phyloP scores from a whole-genome alignment of 2,113 vertebrate genomes.

The Dipodomys spectabilis region DNA sequence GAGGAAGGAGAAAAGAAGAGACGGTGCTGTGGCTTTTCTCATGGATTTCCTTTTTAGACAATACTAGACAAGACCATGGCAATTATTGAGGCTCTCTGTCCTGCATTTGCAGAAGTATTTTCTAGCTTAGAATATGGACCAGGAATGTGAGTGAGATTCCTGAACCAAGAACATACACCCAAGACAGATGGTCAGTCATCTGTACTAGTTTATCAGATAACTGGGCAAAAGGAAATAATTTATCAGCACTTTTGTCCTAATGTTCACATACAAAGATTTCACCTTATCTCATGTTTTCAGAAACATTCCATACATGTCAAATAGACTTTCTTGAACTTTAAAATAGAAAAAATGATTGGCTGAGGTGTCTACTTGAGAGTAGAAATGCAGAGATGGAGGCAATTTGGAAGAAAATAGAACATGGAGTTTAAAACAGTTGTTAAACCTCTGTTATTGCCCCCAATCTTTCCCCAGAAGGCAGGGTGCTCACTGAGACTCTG shows the following conservation, averaged over 20 bases:
- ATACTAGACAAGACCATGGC: background rate
- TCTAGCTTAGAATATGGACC: background rate
- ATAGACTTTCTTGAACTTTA: slow-evolving; percentile 58
- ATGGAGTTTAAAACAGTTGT: background rate
- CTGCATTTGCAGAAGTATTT: background rate
- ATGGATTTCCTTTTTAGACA: background rate
- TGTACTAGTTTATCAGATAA: slow-evolving; percentile 54
- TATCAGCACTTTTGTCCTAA: slow-evolving; percentile 43
- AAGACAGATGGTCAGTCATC: slow-evolving; percentile 22
- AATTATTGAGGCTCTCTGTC: background rate
- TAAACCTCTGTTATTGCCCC: background rate
- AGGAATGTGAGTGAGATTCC: slow-evolving; percentile 17
- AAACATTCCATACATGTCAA: slow-evolving; percentile 46
- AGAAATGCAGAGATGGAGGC: background rate
- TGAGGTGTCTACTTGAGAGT: background rate
- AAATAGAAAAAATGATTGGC: slow-evolving; percentile 40
- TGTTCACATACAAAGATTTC: slow-evolving; percentile 51
- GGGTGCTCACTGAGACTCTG: background rate
- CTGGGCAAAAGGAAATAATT: slow-evolving; percentile 3
- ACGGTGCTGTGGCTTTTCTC: background rate
- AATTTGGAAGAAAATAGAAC: background rate
- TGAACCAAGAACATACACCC: slow-evolving; percentile 28
- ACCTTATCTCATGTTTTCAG: slow-evolving; percentile 44
- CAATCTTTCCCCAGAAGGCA: background rate
- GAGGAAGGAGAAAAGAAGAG: background rate